A percentile compares a stretch with the other conserved stretches of the same genome.
These are phyloP conservation scores for Anniella stebbinsi DNA, from an alignment of 2,797 vertebrate genomes.

Conservation along the genomic window DNA sequence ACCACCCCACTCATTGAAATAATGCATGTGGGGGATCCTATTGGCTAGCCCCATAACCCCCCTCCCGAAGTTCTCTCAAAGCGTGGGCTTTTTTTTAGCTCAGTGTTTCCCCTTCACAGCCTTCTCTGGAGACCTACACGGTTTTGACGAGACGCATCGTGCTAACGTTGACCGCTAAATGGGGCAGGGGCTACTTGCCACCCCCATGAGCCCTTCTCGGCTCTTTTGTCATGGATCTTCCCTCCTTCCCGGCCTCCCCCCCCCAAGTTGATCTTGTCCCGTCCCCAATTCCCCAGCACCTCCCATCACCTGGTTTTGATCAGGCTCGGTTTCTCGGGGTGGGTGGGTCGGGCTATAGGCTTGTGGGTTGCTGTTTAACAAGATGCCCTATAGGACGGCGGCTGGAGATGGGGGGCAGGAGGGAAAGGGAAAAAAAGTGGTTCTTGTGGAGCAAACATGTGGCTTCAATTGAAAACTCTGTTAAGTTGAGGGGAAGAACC, in stretches of 20 bases:
- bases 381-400: neutral
- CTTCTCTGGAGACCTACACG: neutral
- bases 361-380: neutral
- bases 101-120: neutral
- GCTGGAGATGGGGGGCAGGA: neutral
- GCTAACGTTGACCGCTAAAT: neutral
- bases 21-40: too few relatives aligned
- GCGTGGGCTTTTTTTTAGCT: too few relatives aligned
- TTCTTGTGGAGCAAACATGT: constrained; percentile 1
- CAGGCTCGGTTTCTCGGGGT: neutral
- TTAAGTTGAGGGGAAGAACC: neutral
- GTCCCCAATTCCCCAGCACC: neutral
- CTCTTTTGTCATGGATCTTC: neutral
- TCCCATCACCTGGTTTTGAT: constrained; percentile 17
- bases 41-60: too few relatives aligned
- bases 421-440: neutral
- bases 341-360: neutral
- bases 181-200: neutral
- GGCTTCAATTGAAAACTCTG: constrained; percentile 27
- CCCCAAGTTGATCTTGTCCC: neutral
- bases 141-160: neutral
- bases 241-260: too few relatives aligned
- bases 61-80: too few relatives aligned
- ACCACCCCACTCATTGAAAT: too few relatives aligned
- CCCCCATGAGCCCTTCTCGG: too few relatives aligned